phyloP scores from a whole-genome alignment of 1,140 invertebrate genomes.

The Macrosteles quadrilineatus region DNA sequence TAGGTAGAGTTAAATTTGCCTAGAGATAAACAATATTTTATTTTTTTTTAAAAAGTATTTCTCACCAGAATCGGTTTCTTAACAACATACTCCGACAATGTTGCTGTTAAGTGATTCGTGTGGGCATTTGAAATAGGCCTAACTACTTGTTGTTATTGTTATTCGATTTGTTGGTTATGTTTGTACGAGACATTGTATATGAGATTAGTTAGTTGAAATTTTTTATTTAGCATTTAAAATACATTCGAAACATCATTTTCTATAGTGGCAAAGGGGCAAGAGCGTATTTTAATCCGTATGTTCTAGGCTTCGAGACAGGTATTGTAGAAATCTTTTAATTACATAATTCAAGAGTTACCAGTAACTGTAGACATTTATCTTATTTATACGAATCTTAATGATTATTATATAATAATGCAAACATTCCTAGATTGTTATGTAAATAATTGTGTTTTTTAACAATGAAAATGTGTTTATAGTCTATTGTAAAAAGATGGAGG shows the following conservation, averaged over 20 bases:
- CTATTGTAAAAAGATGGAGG: constrained; percentile 37
- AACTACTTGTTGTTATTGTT: constrained; percentile 18
- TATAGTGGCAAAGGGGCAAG: constrained; percentile 35
- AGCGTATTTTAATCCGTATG: constrained; percentile 31
- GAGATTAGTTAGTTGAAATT: constrained; percentile 5
- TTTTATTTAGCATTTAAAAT: constrained; percentile 26
- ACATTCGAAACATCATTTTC: constrained; percentile 38
- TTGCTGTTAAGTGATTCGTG: too few species aligned
- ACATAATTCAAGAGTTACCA: constrained; percentile 40
- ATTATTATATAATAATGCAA: constrained; percentile 41
- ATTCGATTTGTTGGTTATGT: constrained; percentile 27
- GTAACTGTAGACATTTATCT: constrained; percentile 40
- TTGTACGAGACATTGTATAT: not conserved
- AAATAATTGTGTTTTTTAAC: constrained; percentile 42
- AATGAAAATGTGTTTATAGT: constrained; percentile 39
- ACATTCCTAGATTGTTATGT: constrained; percentile 45
- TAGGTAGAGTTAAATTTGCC: too few species aligned
- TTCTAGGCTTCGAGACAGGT: constrained; percentile 36
- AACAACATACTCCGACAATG: too few species aligned
- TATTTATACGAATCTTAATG: constrained; percentile 39
- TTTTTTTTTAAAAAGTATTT: too few species aligned
- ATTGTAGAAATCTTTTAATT: constrained; percentile 38
- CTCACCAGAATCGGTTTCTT: too few species aligned
- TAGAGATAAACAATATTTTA: too few species aligned
- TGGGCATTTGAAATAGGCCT: not conserved